Evolutionary conservation across 2,113 vertebrate genomes (phyloP).

Genomic region (Gorsachius goisagi): DNA sequence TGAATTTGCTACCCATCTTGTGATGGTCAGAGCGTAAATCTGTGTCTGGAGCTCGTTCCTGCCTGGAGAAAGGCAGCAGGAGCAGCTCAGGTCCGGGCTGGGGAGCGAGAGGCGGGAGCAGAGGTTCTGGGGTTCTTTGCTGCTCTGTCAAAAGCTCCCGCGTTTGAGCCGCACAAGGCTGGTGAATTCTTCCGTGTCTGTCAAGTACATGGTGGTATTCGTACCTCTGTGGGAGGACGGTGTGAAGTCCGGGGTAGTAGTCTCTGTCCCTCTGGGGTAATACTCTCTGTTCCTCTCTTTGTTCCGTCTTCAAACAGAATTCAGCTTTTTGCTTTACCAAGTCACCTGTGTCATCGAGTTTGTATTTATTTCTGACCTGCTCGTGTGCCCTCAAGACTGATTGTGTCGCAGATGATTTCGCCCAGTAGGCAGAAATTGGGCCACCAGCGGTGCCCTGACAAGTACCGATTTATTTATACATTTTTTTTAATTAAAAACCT

Average conservation of each 20-base stretch:
- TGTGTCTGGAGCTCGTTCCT: fast-evolving
- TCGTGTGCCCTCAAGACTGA: neutral
- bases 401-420: neutral
- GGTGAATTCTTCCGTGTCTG: neutral
- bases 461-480: neutral
- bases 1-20: neutral
- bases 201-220: fast-evolving
- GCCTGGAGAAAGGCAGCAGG: fast-evolving
- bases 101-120: neutral
- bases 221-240: neutral
- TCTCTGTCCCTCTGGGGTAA: neutral
- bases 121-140: neutral
- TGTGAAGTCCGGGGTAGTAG: neutral
- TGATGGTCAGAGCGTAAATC: fast-evolving
- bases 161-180: fast-evolving
- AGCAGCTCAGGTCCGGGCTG: neutral
- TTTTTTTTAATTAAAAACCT: neutral
- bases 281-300: neutral
- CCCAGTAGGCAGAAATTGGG: neutral
- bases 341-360: neutral
- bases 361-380: neutral
- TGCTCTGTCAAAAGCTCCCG: neutral
- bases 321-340: neutral
- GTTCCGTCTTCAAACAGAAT: neutral
- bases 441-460: neutral